Conservation (phyloP, 2,888 invertebrate genomes). For the Leptothorax acervorum region DNA sequence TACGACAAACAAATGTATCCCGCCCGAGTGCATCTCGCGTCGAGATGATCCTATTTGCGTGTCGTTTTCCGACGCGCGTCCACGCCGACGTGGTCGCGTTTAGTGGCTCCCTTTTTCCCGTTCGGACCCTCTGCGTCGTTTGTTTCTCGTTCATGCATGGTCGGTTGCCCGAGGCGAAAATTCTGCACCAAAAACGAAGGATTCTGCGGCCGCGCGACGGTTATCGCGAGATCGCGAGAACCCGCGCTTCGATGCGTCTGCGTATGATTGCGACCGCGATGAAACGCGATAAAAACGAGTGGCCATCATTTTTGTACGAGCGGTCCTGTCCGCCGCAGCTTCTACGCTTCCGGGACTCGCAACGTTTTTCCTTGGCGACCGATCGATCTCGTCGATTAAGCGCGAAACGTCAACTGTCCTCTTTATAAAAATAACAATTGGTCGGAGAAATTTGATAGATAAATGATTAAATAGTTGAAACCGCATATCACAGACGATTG, state of each 20-base stretch:
- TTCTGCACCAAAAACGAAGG: conserved; percentile 7
- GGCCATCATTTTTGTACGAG: conserved; percentile 41
- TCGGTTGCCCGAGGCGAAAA: conserved; percentile 4
- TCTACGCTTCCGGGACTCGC: conserved; percentile 2
- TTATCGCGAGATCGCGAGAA: conserved; percentile 30
- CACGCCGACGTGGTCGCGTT: conserved; percentile 6
- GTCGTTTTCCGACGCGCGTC: conserved; percentile 25
- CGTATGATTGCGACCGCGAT: conserved; percentile 30
- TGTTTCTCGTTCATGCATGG: background rate
- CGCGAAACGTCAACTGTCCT: background rate
- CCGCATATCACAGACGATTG: background rate
- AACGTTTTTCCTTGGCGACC: conserved; percentile 22
- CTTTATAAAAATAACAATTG: background rate
- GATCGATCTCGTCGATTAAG: conserved; percentile 30
- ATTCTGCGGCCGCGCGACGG: background rate
- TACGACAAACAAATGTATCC: conserved; percentile 52
- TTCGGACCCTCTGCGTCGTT: background rate
- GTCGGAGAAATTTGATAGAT: background rate
- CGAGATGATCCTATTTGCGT: conserved; percentile 42
- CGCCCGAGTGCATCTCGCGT: conserved; percentile 37
- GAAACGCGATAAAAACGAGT: conserved; percentile 35
- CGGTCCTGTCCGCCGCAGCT: conserved; percentile 36
- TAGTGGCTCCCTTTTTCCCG: background rate
- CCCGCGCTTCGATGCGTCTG: conserved; percentile 29
- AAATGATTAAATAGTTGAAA: background rate